Evolutionary conservation across 2,888 invertebrate genomes (phyloP), one percentile per base, ranked within the genome.

Genomic region (Ischnura elegans): DNA sequence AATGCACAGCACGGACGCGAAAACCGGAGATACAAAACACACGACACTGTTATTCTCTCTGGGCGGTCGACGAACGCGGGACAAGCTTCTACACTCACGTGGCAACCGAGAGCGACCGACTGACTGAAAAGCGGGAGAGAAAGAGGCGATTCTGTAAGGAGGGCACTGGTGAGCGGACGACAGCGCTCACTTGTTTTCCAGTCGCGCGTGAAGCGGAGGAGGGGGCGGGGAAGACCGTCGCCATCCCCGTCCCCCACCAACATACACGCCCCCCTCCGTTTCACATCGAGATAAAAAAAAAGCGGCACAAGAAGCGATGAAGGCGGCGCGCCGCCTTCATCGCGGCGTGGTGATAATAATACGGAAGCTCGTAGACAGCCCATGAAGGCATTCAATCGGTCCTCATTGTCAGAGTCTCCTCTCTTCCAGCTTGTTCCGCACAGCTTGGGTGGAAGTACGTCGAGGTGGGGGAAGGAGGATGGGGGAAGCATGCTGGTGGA

Each of bases 131-230:
- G 55, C 66, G 29, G 66, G 66, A 0, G n/a, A 47, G 5, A 66
- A 29, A 10, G 66, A 29, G 66, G 29, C 61, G 47, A 47, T 5
- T 5, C 13, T 13, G 47, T 47, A 13, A 51, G 13, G 19, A 19
- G 16, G 51, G 16, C 19, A 19, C 51, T 51, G 51, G 61, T n/a
- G 29, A 8, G 66, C 66, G 66, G 76, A n/a, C 29, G 76, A 36
- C 76, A 36, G 3, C 36, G n/a, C 76, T 76, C 76, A 36, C 76
- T 76, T 76, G 76, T 76, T 76, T 76, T 76, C 25, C 76, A 76
- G 29, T 36, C 29, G 36, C 36, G 29, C 4, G 0, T 0, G 76
- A 36, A 25, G n/a, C n/a, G n/a, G n/a, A n/a, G n/a, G n/a, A n/a
- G n/a, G n/a, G 61, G 3, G 25, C 25, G 61, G 61, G 61, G 25